A percentile compares a stretch with the other conserved stretches of the same genome.
phyloP scores from a whole-genome alignment of 2,888 invertebrate genomes.

The Drosophila nr. perissopoda region DNA sequence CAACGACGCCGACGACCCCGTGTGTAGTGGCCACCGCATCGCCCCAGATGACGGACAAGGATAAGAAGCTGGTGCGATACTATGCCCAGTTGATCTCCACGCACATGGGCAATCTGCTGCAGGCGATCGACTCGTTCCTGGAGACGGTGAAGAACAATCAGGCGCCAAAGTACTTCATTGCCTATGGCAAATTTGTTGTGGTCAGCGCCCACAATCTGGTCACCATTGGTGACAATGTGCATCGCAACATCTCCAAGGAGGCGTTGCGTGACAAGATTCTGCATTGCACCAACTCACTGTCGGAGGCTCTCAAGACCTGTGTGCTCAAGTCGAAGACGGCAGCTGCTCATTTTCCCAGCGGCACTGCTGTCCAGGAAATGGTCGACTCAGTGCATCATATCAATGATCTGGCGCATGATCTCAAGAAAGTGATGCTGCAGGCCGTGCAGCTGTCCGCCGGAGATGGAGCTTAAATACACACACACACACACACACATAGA shows the following conservation, averaged over 20 bases:
- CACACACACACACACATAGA: neutral
- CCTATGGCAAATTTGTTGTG: constrained; percentile 97
- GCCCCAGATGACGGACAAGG: constrained; percentile 88
- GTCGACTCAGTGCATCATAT: constrained; percentile 95
- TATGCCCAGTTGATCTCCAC: constrained; percentile 94
- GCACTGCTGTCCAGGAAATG: constrained; percentile 96
- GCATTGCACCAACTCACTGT: constrained; percentile 91
- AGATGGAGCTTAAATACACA: constrained; percentile 60
- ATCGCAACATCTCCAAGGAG: constrained; percentile 91
- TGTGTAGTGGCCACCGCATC: constrained; percentile 40
- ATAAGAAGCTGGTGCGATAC: constrained; percentile 93
- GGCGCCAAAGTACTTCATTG: constrained; percentile 96
- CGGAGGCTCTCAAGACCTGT: constrained; percentile 92
- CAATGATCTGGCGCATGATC: constrained; percentile 92
- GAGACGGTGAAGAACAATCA: constrained; percentile 96
- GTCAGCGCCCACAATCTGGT: constrained; percentile 97
- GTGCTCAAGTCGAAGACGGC: constrained; percentile 96
- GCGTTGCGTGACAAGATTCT: constrained; percentile 90
- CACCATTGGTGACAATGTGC: constrained; percentile 96
- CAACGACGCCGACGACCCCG: constrained; percentile 53
- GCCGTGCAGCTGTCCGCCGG: constrained; percentile 86
- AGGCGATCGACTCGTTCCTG: constrained; percentile 96
- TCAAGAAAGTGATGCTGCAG: constrained; percentile 90
- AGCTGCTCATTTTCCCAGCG: constrained; percentile 96
- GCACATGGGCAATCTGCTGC: constrained; percentile 93